These are phyloP conservation scores for Solea senegalensis DNA, from an alignment of 2,113 vertebrate genomes.

Conservation along the genomic window DNA sequence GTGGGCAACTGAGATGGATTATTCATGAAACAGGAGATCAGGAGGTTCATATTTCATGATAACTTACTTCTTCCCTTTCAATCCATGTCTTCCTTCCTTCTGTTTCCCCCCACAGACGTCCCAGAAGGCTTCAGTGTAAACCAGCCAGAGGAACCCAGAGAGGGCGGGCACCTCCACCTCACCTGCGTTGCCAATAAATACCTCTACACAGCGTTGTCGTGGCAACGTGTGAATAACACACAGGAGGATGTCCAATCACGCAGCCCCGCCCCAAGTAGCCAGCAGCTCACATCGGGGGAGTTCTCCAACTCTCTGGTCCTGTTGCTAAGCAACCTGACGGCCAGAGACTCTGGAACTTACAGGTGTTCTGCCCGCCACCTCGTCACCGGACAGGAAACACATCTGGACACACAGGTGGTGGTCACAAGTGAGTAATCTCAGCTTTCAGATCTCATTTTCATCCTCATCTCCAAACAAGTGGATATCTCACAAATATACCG, in stretches of 20 bases:
- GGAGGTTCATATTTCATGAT: not conserved
- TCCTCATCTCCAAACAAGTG: no score
- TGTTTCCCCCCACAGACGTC: constrained; percentile 80
- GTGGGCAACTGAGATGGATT: constrained; percentile 32
- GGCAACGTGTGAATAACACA: constrained; percentile 80
- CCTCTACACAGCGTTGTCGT: constrained; percentile 88
- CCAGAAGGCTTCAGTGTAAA: constrained; percentile 87
- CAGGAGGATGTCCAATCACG: not conserved
- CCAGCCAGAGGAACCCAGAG: constrained; percentile 84
- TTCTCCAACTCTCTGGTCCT: constrained; percentile 85
- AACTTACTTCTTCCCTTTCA: constrained; percentile 4
- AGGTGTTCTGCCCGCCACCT: constrained; percentile 87
- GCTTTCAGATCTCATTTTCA: not conserved
- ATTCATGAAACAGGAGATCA: constrained; percentile 32
- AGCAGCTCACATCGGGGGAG: constrained; percentile 71
- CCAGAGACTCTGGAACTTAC: constrained; percentile 87
- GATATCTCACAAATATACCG: no score
- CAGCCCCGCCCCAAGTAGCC: constrained; percentile 46
- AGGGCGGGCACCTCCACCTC: constrained; percentile 89
- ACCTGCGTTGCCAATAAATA: constrained; percentile 91
- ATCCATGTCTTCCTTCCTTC: constrained; percentile 1
- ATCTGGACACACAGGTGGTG: constrained; percentile 86
- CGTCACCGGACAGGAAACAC: constrained; percentile 84
- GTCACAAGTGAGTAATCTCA: constrained; percentile 85
- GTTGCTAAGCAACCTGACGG: constrained; percentile 86